A percentile compares a stretch with the other conserved stretches of the same genome.
These are phyloP conservation scores for Agonopterix arenella DNA, from an alignment of 2,888 invertebrate genomes.

Conservation along the genomic window DNA sequence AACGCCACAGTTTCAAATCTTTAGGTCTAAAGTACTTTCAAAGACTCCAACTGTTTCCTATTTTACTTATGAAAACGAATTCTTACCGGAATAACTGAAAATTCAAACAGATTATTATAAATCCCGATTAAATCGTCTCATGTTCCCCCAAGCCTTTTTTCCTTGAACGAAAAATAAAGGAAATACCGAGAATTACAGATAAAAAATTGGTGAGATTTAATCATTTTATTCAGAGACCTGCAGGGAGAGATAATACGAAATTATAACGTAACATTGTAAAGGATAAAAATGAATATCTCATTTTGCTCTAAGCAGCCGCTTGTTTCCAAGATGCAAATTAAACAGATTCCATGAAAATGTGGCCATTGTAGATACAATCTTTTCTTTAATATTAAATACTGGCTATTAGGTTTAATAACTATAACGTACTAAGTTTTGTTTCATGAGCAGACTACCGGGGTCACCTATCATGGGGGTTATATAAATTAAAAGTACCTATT, in stretches of 20 bases:
- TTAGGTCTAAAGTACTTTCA: neutral
- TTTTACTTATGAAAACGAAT: no score
- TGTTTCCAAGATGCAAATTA: constrained; percentile 39
- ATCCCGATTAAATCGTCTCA: no score
- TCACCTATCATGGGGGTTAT: no score
- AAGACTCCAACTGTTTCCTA: no score
- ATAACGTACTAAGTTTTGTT: no score
- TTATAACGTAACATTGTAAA: constrained; percentile 58
- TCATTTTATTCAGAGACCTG: constrained; percentile 57
- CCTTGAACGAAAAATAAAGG: neutral
- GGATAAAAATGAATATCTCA: constrained; percentile 60
- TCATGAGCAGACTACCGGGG: no score
- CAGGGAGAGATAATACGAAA: constrained; percentile 55
- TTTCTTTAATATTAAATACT: constrained; percentile 1
- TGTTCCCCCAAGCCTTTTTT: no score
- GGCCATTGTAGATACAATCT: constrained; percentile 4
- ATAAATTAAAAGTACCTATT: no score
- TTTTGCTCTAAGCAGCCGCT: constrained; percentile 41
- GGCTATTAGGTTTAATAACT: no score
- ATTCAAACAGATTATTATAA: no score
- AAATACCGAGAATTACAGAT: neutral
- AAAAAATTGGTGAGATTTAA: constrained; percentile 57
- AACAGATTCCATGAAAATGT: constrained; percentile 12
- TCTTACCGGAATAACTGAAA: neutral
- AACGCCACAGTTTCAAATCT: neutral